These are phyloP conservation scores for Ophioninae sp. DNA, from an alignment of 2,888 invertebrate species.

Conservation along the genomic window DNA sequence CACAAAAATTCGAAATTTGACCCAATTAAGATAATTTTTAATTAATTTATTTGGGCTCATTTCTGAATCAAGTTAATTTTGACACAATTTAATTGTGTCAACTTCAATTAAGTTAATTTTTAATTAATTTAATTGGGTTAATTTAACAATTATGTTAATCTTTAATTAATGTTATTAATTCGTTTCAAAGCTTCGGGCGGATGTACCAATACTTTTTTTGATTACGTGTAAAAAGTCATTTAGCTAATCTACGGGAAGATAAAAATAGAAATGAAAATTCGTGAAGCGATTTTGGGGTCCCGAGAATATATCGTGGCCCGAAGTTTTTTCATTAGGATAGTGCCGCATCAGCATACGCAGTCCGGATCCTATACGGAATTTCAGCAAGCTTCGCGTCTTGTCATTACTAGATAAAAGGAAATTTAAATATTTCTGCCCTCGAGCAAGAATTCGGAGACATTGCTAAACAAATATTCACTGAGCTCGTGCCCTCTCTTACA, in stretches of 20 bases:
- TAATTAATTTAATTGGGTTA: too few relatives aligned
- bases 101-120: too few relatives aligned
- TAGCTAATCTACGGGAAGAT: neutral
- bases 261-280: neutral
- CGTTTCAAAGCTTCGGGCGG: neutral
- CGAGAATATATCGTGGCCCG: neutral
- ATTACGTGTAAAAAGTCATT: neutral
- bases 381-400: neutral
- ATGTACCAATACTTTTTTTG: neutral
- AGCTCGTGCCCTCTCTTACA: neutral
- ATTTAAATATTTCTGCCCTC: conserved; percentile 39
- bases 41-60: too few relatives aligned
- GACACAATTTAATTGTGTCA: too few relatives aligned
- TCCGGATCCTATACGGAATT: neutral
- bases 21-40: too few relatives aligned
- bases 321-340: neutral
- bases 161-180: neutral
- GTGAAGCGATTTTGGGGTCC: neutral
- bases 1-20: too few relatives aligned
- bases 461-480: conserved; percentile 62
- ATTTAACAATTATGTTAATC: too few relatives aligned
- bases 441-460: conserved; percentile 13
- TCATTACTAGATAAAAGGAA: conserved; percentile 11
- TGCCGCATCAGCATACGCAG: neutral
- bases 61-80: too few relatives aligned